These are phyloP conservation scores for Suncus etruscus DNA, from an alignment of 2,113 vertebrate genomes.

Conservation along the genomic window DNA sequence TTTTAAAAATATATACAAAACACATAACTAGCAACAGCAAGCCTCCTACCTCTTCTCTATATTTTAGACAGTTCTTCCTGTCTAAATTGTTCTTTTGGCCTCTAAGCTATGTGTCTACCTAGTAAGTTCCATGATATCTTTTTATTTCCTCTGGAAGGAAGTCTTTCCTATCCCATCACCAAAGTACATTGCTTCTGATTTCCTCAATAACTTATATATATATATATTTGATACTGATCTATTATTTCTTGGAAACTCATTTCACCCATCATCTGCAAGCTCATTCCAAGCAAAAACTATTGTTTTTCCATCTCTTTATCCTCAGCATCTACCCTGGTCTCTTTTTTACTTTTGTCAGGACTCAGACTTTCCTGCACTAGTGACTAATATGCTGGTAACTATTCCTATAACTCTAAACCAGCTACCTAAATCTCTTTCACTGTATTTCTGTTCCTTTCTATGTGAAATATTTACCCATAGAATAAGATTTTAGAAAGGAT, in stretches of 20 bases:
- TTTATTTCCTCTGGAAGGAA: background rate
- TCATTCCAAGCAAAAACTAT: background rate
- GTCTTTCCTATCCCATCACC: background rate
- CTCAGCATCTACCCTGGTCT: background rate
- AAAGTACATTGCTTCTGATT: background rate
- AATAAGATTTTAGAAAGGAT: background rate
- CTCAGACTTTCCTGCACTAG: background rate
- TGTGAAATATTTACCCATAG: background rate
- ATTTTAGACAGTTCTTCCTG: no score
- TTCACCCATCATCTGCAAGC: background rate
- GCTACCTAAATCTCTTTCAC: background rate
- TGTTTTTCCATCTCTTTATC: background rate
- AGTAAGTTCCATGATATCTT: background rate
- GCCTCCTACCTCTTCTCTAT: background rate
- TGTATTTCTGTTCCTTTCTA: background rate
- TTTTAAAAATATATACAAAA: constrained; percentile 32
- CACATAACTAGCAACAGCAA: background rate
- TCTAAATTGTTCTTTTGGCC: constrained; percentile 1
- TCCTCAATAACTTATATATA: no score
- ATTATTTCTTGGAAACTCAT: background rate
- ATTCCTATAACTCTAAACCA: background rate
- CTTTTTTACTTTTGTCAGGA: background rate
- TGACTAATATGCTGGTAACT: background rate
- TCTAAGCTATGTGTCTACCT: background rate
- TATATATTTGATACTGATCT: background rate